Evolutionary conservation across 1,140 invertebrate genomes (phyloP), one percentile per base, ranked within the genome.

Genomic region (Metopolophium dirhodum): DNA sequence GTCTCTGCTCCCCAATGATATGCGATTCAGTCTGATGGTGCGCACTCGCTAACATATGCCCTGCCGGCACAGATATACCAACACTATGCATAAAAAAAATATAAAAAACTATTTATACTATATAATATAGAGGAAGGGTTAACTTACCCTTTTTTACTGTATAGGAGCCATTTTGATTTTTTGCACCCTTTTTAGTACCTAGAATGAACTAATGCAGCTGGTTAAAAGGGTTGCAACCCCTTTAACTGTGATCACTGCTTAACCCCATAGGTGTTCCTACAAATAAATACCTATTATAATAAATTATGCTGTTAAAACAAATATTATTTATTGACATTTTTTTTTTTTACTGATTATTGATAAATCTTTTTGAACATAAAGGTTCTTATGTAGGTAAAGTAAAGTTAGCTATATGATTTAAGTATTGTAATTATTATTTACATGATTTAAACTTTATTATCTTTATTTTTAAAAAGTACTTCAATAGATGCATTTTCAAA

Each of bases 131-230:
- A 57, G 91, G 68, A 93, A 93, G 91, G 91, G 91, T 93, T 93
- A 86, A 86, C 91, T 51, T 57, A 93, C 91, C 91, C 91, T 8
- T 93, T 92, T 93, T 85, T 20, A 7, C 1, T 41, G 35, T 18
- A 86, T 35, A 93, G 91, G 22, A 93, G 51, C 91, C 91, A 93
- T 93, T 93, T 93, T 93, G 49, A 41, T 93, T 93, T 91, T 92
- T 57, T 57, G 35, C 82, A 86, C 91, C 91, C 82, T 93, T 93
- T 93, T 93, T 93, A 41, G 7, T 83, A 49, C 7, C n/a, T 30
- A 61, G 26, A 61, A 54, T 82, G 77, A 37, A 85, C 45, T 26
- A 30, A 7, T 92, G 91, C 91, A 93, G 91, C 91, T 93, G 91
- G 82, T 85, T 54, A 86, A 90, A 86, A 86, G 91, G 91, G 91